Conservation (phyloP, 2,888 invertebrate genomes). For the Pegoplata infirma region DNA sequence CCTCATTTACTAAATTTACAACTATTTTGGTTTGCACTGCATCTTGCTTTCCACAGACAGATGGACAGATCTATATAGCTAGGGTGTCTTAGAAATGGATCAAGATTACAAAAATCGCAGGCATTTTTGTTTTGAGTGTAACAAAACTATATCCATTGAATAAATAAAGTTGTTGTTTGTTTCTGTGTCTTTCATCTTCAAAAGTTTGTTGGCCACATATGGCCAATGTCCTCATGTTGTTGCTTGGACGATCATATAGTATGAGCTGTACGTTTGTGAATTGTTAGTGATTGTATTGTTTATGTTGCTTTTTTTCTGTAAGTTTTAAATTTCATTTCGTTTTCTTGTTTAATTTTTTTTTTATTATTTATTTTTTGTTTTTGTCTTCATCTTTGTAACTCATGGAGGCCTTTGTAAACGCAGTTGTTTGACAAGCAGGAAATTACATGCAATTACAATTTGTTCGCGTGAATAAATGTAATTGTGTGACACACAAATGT, state of each 20-base stretch:
- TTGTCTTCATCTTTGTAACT: conserved; percentile 43
- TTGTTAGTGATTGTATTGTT: conserved; percentile 66
- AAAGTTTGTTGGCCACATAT: conserved; percentile 65
- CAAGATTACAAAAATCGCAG: too few relatives aligned
- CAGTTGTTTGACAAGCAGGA: conserved; percentile 70
- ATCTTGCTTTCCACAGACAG: too few relatives aligned
- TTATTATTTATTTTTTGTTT: too few relatives aligned
- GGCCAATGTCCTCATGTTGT: conserved; percentile 55
- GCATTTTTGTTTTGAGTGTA: too few relatives aligned
- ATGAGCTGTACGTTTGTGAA: conserved; percentile 42
- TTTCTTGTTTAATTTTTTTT: conserved; percentile 7
- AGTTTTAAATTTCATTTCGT: conserved; percentile 50
- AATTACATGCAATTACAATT: conserved; percentile 74
- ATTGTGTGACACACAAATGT: conserved; percentile 68
- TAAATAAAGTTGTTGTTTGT: conserved; percentile 68
- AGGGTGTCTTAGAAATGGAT: too few relatives aligned
- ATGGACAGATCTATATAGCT: too few relatives aligned
- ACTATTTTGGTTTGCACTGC: too few relatives aligned
- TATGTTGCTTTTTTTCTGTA: conserved; percentile 66
- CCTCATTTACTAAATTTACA: too few relatives aligned
- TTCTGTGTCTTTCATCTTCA: conserved; percentile 68
- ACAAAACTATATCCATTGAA: conserved; percentile 6
- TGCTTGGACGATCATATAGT: too few relatives aligned
- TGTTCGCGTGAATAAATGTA: conserved; percentile 74
- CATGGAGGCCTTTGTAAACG: conserved; percentile 57